Evolutionary conservation across 2,888 invertebrate genomes (phyloP).

Genomic region (Hypselothyrea guttata): DNA sequence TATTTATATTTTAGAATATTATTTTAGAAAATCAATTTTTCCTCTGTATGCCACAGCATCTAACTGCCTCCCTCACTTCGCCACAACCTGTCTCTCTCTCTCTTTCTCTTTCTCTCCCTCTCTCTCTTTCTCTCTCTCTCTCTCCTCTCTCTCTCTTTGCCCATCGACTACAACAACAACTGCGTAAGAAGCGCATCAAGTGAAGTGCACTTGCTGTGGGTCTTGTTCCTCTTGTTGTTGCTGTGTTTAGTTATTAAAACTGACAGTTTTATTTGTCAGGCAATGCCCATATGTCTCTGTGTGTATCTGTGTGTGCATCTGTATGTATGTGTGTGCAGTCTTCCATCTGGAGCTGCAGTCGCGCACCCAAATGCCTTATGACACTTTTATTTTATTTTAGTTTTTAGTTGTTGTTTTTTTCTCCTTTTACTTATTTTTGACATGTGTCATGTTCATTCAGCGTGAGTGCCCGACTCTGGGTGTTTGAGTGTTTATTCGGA

Average conservation of each 20-base stretch:
- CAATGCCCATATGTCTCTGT: constrained; percentile 10
- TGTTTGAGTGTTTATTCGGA: constrained; percentile 22
- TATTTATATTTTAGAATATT: too few relatives aligned
- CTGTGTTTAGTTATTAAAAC: constrained; percentile 74
- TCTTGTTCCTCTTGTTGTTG: constrained; percentile 19
- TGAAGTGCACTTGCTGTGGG: constrained; percentile 59
- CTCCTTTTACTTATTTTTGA: constrained; percentile 48
- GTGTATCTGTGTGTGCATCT: neutral
- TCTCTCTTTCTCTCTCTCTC: constrained; percentile 6
- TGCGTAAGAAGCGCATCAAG: constrained; percentile 48
- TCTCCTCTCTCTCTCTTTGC: constrained; percentile 26
- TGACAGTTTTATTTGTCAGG: constrained; percentile 78
- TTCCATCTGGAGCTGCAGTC: constrained; percentile 34
- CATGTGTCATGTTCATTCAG: constrained; percentile 55
- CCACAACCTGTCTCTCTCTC: too few relatives aligned
- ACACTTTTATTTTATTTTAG: constrained; percentile 61
- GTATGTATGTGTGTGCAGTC: constrained; percentile 14
- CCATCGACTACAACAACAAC: constrained; percentile 47
- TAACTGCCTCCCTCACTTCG: too few relatives aligned
- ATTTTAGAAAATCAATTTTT: too few relatives aligned
- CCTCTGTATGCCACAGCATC: too few relatives aligned
- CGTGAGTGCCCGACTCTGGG: constrained; percentile 19
- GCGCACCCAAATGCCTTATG: constrained; percentile 61
- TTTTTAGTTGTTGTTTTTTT: constrained; percentile 21
- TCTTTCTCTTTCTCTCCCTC: constrained; percentile 21